Evolutionary conservation across 2,113 vertebrate genomes (phyloP), one percentile per base, ranked within the genome.

Genomic region (Zosterops borbonicus): DNA sequence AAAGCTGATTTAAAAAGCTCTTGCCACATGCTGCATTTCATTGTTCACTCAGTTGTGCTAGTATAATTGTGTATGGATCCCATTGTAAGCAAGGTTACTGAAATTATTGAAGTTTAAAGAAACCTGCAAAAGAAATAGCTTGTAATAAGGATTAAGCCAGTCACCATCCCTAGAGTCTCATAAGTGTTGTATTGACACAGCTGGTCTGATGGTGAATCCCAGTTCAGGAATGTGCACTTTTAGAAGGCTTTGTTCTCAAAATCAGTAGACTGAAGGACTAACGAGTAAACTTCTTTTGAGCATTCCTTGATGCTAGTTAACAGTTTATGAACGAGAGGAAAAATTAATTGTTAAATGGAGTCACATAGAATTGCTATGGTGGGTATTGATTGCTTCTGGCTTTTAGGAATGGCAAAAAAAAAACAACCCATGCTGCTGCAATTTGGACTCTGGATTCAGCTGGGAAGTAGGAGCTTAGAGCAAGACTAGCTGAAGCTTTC

Each of bases 381-480:
- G 23, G 23, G 16, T 67, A 28, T 16, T 78, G 27, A 16, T 29
- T 41, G 7, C 11, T 64, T 27, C 18, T 78, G 27, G 7, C 6
- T 71, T 63, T 70, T 44, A 49, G 28, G 31, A 76, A 35, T 77
- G 15, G 4, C 52, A n/a, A 4, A 28, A 44, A 44, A 52, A 37
- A 7, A 5, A 5, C 15, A 58, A 23, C 6, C 14, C 19, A 35
- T 0, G 0, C 24, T 64, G 22, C 15, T 64, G 29, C 44, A 46
- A 59, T 60, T 68, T 82, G 21, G 16, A 17, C 11, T 81, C 27
- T 78, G 28, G 15, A 74, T 87, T 84, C 81, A 89, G 3, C 28
- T 52, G 39, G 6, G 25, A 59, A 18, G 24, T 14, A 82, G 33
- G 21, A 87, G 6, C 9, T 95, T 35, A 46, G 18, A 58, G 28